Base-by-base conservation (phyloP, 2,888 invertebrate genomes). In the Ornithoptera priamus region DNA sequence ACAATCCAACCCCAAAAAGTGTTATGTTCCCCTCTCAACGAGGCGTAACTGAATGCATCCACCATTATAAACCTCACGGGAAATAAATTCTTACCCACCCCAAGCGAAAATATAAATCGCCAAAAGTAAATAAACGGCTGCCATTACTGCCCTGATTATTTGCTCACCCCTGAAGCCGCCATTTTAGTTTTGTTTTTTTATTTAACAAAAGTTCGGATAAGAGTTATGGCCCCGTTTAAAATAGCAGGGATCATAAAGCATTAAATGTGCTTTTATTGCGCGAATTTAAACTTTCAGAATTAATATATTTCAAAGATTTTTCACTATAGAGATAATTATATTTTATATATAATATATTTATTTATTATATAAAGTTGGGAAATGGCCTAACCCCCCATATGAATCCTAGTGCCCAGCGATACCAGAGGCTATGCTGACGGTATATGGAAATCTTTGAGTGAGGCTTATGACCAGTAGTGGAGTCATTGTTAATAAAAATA, bases 121-220 rank as follows among this genome's bases (percentile, higher is more conserved):
- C 81, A 87, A 91, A 91, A 91, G 92, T 92, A 92, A 92, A 92
- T 92, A 92, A 86, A 89, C 86, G 88, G 77, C 84, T 80, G 78
- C 87, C 87, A 89, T 91, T 87, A 90, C 86, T 89, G 87, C 86
- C 86, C 92, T 90, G 89, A 89, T 91, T 91, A 90, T 90, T 90
- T 86, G 79, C 78, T 83, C 78, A 78, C 85, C 90, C 89, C 84
- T 82, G 75, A 78, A 69, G 81, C 78, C 83, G 91, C 91, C 92
- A 92, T 92, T 85, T 92, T 92, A 85, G 74, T 78, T 80, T 79
- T 81, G 72, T 71, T 80, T 79, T 78, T 79, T 50, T 22, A 22
- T 15, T 76, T 74, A 72, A 72, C 65, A 75, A 71, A 71, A 65
- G 65, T 64, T 69, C 53, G 65, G 36, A 71, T 71, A 69, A 70